phyloP scores from a whole-genome alignment of 2,888 invertebrate species.

The Acanthosepion lycidas region DNA sequence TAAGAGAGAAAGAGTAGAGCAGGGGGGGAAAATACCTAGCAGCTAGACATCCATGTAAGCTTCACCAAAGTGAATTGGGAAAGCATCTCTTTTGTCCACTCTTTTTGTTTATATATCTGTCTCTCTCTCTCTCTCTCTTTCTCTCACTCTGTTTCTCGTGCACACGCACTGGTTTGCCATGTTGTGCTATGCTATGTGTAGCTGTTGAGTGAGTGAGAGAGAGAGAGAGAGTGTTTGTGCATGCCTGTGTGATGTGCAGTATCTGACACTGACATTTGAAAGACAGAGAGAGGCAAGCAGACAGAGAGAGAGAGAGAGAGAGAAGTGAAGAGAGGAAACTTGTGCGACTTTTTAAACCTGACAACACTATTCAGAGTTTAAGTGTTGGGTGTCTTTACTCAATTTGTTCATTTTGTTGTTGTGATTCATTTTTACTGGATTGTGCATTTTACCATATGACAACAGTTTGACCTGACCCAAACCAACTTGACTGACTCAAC shows the following conservation, averaged over 20 bases:
- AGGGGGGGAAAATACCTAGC: not conserved
- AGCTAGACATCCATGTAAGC: constrained; percentile 15
- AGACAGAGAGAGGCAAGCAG: not conserved
- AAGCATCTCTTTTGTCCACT: constrained; percentile 9
- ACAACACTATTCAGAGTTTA: constrained; percentile 13
- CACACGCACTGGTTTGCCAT: constrained; percentile 11
- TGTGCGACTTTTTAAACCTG: not conserved
- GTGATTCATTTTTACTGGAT: constrained; percentile 33
- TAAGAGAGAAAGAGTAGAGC: constrained; percentile 5
- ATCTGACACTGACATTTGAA: constrained; percentile 22
- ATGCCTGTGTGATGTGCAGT: not conserved
- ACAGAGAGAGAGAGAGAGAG: not conserved
- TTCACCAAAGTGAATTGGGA: constrained; percentile 18
- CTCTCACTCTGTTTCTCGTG: constrained; percentile 20
- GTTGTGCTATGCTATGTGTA: constrained; percentile 24
- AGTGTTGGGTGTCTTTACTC: not conserved
- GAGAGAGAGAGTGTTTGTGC: not conserved
- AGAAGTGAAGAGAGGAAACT: not conserved
- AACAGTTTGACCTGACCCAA: constrained; percentile 21
- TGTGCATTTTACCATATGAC: not conserved
- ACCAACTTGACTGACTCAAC: constrained; percentile 22
- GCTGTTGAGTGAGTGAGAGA: constrained; percentile 7
- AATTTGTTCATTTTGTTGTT: constrained; percentile 24
- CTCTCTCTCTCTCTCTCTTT: not conserved
- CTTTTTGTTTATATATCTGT: constrained; percentile 1